Evolutionary conservation across 2,888 invertebrate species (phyloP), one percentile per base, ranked within the genome.

Genomic region (Tipula lateralis): DNA sequence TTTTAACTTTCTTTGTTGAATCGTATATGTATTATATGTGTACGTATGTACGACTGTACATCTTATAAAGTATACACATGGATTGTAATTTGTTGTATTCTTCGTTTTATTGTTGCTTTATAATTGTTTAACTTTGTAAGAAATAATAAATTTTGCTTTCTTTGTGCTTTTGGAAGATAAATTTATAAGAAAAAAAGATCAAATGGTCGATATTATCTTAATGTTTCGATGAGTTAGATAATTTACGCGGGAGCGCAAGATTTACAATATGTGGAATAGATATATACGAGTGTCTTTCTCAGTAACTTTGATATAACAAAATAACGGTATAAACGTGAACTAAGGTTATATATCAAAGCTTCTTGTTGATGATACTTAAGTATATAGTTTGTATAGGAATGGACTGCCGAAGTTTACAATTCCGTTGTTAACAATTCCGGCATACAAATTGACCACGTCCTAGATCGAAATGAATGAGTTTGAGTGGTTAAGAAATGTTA

Each of bases 1-100:
- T 66, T 66, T 66, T 66, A 66, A 66, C 66, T 66, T 66, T 66
- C 66, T 66, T 66, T 66, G 66, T 66, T 66, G 44, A 16, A 50
- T 16, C 39, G 16, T 44, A 44, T 32, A 32, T 36, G 36, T 36
- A 34, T 34, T 6, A 32, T 9, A 36, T 0, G 9, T 9, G 12
- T 36, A 36, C 12, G 36, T 36, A 36, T 34, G 34, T 34, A 34
- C 9, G 1, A 39, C 16, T 44, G 1, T 44, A 44, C 44, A 32
- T 32, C 32, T 3, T 32, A 5, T 32, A 7, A 5, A 44, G n/a
- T 66, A 6, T 50, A 3, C 19, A 66, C 66, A 24, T 19, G 66
- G 4, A 19, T n/a, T 44, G 16, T 16, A 44, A 36, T n/a, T 6
- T 66, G 24, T 66, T 66, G 66, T 24, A 19, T 66, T 66, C 66